A percentile compares a stretch with the other conserved stretches of the same genome.
Evolutionary conservation across 2,888 invertebrate genomes (phyloP).

Genomic region (Andrena hattorfiana): DNA sequence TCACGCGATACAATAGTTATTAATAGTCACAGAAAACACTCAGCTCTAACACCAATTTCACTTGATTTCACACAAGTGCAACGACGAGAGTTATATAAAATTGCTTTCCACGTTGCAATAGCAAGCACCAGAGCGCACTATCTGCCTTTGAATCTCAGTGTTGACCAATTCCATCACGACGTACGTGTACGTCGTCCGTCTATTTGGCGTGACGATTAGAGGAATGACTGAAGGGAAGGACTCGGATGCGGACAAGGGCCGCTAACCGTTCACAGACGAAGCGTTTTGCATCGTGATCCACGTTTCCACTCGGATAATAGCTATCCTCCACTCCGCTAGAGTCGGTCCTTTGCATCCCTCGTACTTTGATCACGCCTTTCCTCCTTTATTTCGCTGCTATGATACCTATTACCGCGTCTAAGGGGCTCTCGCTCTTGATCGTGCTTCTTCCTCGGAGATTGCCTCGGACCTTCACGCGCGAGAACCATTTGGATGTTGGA

Average conservation of each 20-base stretch:
- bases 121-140: background rate
- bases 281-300: constrained; percentile 55
- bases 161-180: constrained; percentile 32
- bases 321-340: constrained; percentile 24
- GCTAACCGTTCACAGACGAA: constrained; percentile 30
- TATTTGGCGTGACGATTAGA: constrained; percentile 53
- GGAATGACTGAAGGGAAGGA: constrained; percentile 36
- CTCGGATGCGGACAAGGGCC: constrained; percentile 37
- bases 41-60: background rate
- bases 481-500: constrained; percentile 14
- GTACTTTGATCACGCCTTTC: constrained; percentile 20
- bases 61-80: background rate
- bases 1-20: no score
- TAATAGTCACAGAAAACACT: no score
- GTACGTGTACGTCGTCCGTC: constrained; percentile 44
- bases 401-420: constrained; percentile 44
- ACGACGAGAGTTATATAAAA: constrained; percentile 17
- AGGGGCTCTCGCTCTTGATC: constrained; percentile 2
- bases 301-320: constrained; percentile 52
- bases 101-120: constrained; percentile 11
- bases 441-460: constrained; percentile 7
- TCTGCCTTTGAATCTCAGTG: constrained; percentile 16
- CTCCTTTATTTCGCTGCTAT: constrained; percentile 37
- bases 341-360: constrained; percentile 36
- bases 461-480: constrained; percentile 15